Evolutionary conservation across 2,797 vertebrate genomes (phyloP).

Genomic region (Hemitrygon akajei): DNA sequence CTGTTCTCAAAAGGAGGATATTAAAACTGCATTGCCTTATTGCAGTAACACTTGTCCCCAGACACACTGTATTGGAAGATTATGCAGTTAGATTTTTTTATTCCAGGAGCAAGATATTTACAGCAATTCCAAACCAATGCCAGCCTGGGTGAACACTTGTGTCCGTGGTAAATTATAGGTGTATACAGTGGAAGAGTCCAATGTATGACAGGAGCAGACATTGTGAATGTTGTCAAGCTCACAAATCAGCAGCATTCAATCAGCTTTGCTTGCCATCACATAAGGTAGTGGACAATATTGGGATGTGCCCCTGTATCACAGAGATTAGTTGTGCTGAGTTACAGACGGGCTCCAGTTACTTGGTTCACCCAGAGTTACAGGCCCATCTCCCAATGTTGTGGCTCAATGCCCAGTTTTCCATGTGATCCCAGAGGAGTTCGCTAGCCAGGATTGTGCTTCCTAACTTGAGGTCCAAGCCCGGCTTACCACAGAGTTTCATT

Average conservation of each 20-base stretch:
- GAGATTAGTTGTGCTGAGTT: not conserved
- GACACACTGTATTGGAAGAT: not conserved
- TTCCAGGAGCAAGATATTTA: not conserved
- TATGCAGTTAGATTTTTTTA: not conserved
- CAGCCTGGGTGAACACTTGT: not conserved
- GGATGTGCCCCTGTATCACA: not conserved
- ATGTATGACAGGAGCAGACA: not conserved
- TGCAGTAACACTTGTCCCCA: too few species aligned
- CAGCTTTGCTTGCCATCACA: not conserved
- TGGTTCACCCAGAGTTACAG: not conserved
- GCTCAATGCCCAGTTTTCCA: not conserved
- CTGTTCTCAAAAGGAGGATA: not conserved
- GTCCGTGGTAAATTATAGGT: not conserved
- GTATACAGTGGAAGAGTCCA: not conserved
- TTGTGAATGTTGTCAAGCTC: not conserved
- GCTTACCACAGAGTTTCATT: too few species aligned
- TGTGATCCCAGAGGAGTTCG: too few species aligned
- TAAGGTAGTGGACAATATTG: not conserved
- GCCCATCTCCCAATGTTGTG: not conserved
- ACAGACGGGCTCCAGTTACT: not conserved
- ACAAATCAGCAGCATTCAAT: not conserved
- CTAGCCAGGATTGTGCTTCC: too few species aligned
- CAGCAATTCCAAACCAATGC: not conserved
- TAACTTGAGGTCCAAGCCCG: too few species aligned
- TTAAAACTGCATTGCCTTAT: not conserved